Evolutionary conservation across 2,113 vertebrate species (phyloP), one percentile per base, ranked within the genome.

Genomic region (Dasypus novemcinctus): DNA sequence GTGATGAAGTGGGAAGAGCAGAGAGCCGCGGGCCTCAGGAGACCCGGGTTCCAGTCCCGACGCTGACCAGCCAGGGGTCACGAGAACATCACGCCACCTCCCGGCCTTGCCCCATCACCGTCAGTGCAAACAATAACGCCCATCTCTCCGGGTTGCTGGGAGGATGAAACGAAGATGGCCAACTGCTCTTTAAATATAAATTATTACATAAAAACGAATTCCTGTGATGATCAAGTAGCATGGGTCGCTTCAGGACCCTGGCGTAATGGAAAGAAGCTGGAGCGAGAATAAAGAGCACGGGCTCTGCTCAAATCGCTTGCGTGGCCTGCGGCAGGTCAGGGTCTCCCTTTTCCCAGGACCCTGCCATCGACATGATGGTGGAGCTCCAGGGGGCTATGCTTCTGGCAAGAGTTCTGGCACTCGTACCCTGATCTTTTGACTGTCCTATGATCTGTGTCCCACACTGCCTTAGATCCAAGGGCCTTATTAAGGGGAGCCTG

Each of bases 201-300:
- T 43, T 43, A 46, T 87, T 81, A 69, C 4, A 78, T 49, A 87
- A 91, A 96, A 90, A 66, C 12, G 27, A 92, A 93, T 81, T 75
- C 33, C 54, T 92, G 59, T 74, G n/a, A 68, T 83, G 69, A 86
- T 66, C 80, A 94, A 41, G 41, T 6, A 92, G 59, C 41, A 27
- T 2, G 93, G 54, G 27, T 49, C 68, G 64, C 49, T 46, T 52
- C n/a, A 54, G 46, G 82, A 87, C 72, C 38, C 11, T 14, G 29
- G 20, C 0, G 0, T 49, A 78, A 69, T 0, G 27, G 74, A 59
- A 61, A 89, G 88, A 95, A n/a, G 54, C 31, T 59, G 10, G 68
- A 43, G 36, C 33, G 21, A 49, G 33, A 36, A 66, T 27, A 49
- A 20, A 59, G 43, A 64, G 54, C 29, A 20, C 21, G 4, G 79